Evolutionary conservation across 1,140 invertebrate species (phyloP).

Genomic region (Drosophila ironensis): DNA sequence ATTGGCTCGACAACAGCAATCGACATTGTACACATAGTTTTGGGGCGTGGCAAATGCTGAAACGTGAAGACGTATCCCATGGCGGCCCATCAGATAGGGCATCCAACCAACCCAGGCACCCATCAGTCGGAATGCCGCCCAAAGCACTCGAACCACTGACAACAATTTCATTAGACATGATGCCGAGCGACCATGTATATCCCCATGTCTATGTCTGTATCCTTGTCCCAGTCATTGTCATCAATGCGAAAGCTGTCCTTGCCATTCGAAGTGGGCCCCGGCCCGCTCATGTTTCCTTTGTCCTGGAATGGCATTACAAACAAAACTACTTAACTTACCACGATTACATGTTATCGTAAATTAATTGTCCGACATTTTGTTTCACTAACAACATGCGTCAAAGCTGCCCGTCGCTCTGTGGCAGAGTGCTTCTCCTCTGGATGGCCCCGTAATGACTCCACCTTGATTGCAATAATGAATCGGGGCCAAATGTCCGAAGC

Average conservation of each 20-base stretch:
- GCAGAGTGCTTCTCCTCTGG: neutral
- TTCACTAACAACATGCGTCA: slow-evolving; percentile 70
- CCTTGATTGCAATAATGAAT: slow-evolving; percentile 22
- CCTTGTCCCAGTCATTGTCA: slow-evolving; percentile 40
- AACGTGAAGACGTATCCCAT: neutral
- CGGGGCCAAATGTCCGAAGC: neutral
- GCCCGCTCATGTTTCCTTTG: slow-evolving; percentile 1
- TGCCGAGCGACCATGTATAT: slow-evolving; percentile 35
- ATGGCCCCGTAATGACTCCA: neutral
- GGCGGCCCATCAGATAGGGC: too few species aligned
- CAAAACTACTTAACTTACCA: slow-evolving; percentile 79
- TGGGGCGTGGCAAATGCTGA: neutral
- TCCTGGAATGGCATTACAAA: slow-evolving; percentile 69
- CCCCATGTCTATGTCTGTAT: slow-evolving; percentile 5
- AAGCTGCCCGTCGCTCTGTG: neutral
- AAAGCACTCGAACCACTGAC: slow-evolving; percentile 41
- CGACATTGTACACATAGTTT: slow-evolving; percentile 13
- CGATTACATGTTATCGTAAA: slow-evolving; percentile 78
- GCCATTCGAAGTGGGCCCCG: slow-evolving; percentile 4
- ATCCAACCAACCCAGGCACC: neutral
- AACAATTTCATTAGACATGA: slow-evolving; percentile 76
- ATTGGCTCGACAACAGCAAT: slow-evolving; percentile 73
- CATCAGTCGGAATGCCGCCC: slow-evolving; percentile 9
- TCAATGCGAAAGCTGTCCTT: slow-evolving; percentile 48
- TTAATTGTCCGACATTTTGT: slow-evolving; percentile 78